These are phyloP conservation scores for Dione vanillae DNA, from an alignment of 2,888 invertebrate species.

Conservation along the genomic window DNA sequence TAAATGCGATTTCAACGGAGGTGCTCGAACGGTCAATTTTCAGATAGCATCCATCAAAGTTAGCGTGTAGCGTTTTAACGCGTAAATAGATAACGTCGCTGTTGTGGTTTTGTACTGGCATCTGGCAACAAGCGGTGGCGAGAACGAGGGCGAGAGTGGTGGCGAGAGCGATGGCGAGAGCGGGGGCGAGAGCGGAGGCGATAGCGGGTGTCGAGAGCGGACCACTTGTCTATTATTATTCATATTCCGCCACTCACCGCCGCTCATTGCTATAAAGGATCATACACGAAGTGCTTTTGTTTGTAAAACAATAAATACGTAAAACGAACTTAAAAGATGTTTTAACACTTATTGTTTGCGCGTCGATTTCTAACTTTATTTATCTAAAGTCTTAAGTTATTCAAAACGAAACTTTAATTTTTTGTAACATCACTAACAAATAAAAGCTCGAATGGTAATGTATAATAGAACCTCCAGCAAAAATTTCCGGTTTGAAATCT, in stretches of 20 bases:
- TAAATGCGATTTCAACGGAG: constrained; percentile 12
- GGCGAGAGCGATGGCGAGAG: no score
- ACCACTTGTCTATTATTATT: constrained; percentile 23
- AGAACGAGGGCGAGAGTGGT: no score
- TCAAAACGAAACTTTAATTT: no score
- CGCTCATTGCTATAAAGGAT: constrained; percentile 14
- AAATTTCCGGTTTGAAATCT: no score
- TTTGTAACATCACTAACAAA: no score
- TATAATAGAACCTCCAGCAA: no score
- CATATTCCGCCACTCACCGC: constrained; percentile 1
- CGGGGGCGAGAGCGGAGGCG: no score
- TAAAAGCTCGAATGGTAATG: no score
- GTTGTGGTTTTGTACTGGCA: constrained; percentile 16
- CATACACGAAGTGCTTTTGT: constrained; percentile 29
- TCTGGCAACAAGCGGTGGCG: neutral
- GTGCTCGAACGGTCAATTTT: constrained; percentile 28
- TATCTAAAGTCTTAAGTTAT: no score
- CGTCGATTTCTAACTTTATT: no score
- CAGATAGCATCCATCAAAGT: constrained; percentile 26
- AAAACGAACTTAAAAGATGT: constrained; percentile 2
- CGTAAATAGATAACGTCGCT: constrained; percentile 27
- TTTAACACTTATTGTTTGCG: constrained; percentile 5
- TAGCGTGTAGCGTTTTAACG: constrained; percentile 19
- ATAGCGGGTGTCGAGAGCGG: no score
- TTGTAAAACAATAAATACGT: constrained; percentile 23